Conservation (phyloP, 2,888 invertebrate species). For the Lamproptera curius region DNA sequence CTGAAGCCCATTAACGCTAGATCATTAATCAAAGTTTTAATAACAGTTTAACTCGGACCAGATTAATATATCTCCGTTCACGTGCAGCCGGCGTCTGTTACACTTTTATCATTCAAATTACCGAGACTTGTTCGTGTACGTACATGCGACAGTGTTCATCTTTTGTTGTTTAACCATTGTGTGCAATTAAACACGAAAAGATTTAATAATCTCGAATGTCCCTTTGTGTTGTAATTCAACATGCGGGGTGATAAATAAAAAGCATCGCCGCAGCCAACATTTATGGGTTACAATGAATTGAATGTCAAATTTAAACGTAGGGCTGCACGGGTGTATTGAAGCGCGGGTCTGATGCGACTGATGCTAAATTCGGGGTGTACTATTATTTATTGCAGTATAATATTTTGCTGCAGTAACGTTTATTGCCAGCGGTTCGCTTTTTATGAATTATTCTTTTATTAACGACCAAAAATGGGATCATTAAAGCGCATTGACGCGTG, state of each 20-base stretch:
- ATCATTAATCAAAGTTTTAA: constrained; percentile 78
- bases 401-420: constrained; percentile 72
- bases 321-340: constrained; percentile 63
- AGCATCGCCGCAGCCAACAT: constrained; percentile 42
- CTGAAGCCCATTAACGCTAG: constrained; percentile 67
- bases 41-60: constrained; percentile 76
- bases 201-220: constrained; percentile 73
- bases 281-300: constrained; percentile 63
- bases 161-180: constrained; percentile 73
- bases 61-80: constrained; percentile 76
- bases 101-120: constrained; percentile 72
- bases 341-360: constrained; percentile 58
- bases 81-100: constrained; percentile 48
- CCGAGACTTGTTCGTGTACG: constrained; percentile 40
- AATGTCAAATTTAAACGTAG: constrained; percentile 70
- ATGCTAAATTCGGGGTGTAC: constrained; percentile 72
- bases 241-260: constrained; percentile 72
- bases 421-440: constrained; percentile 49
- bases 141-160: constrained; percentile 54
- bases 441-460: constrained; percentile 69
- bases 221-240: constrained; percentile 66
- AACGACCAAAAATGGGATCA: constrained; percentile 61
- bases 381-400: constrained; percentile 74
- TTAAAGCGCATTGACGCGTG: constrained; percentile 62
- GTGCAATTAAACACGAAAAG: constrained; percentile 74